These are phyloP conservation scores for Drosophila flavopinicola DNA, from an alignment of 2,888 invertebrate species.

Conservation along the genomic window DNA sequence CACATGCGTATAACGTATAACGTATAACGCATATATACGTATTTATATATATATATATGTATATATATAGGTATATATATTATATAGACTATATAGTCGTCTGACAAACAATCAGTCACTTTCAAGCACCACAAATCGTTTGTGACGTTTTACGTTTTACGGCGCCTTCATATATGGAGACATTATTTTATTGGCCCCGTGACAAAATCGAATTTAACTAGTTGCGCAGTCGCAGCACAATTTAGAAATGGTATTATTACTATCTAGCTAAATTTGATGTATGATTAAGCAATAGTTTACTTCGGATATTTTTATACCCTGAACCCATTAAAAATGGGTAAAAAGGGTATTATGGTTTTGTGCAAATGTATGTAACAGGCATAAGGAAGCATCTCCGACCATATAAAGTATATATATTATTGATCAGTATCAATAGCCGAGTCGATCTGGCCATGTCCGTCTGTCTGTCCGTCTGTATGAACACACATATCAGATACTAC, in stretches of 20 bases:
- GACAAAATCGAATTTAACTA: constrained; percentile 35
- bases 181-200: constrained; percentile 37
- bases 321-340: too few species aligned
- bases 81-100: constrained; percentile 22
- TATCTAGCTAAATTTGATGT: background rate
- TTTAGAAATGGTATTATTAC: constrained; percentile 2
- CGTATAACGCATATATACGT: constrained; percentile 12
- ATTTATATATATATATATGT: constrained; percentile 6
- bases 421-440: too few species aligned
- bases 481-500: too few species aligned
- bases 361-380: too few species aligned
- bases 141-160: constrained; percentile 43
- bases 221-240: constrained; percentile 4
- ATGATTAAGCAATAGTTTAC: background rate
- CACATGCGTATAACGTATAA: constrained; percentile 47
- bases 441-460: too few species aligned
- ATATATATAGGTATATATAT: constrained; percentile 5
- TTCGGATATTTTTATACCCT: too few species aligned
- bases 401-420: too few species aligned
- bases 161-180: constrained; percentile 38
- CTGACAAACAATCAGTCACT: constrained; percentile 36
- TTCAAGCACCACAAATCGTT: constrained; percentile 13
- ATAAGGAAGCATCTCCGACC: too few species aligned
- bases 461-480: too few species aligned
- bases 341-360: too few species aligned